A percentile compares a stretch with the other conserved stretches of the same genome.
Evolutionary conservation across 2,888 invertebrate species (phyloP).

Genomic region (Fissipunctia ypsillon): DNA sequence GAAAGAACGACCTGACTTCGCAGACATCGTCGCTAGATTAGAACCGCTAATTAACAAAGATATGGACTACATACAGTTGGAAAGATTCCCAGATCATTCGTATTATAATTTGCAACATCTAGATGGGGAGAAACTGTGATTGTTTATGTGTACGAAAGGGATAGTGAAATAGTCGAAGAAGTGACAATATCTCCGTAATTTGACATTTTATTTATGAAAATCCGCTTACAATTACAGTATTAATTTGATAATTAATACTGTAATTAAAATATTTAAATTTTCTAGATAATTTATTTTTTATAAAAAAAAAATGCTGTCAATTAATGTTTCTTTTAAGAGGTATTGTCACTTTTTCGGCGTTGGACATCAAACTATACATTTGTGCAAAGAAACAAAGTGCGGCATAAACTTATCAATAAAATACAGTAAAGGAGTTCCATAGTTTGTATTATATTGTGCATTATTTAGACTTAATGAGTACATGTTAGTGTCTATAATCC

Average conservation of each 20-base stretch:
- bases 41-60: constrained; percentile 96
- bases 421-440: constrained; percentile 5
- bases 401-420: constrained; percentile 6
- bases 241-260: too few species aligned
- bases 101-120: constrained; percentile 96
- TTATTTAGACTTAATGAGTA: constrained; percentile 42
- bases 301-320: not conserved
- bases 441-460: constrained; percentile 42
- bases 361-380: not conserved
- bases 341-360: not conserved
- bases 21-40: constrained; percentile 94
- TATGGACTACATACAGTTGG: constrained; percentile 98
- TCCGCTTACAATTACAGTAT: not conserved
- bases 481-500: constrained; percentile 24
- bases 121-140: constrained; percentile 94
- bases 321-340: not conserved
- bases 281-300: not conserved
- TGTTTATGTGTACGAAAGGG: not conserved
- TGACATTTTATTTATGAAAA: not conserved
- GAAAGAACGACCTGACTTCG: constrained; percentile 95
- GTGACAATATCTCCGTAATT: not conserved
- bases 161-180: not conserved
- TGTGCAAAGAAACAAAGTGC: constrained; percentile 7
- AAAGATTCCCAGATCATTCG: constrained; percentile 97
- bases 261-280: too few species aligned